Base-by-base conservation (phyloP, 2,888 invertebrate genomes). In the Euproctis similis region DNA sequence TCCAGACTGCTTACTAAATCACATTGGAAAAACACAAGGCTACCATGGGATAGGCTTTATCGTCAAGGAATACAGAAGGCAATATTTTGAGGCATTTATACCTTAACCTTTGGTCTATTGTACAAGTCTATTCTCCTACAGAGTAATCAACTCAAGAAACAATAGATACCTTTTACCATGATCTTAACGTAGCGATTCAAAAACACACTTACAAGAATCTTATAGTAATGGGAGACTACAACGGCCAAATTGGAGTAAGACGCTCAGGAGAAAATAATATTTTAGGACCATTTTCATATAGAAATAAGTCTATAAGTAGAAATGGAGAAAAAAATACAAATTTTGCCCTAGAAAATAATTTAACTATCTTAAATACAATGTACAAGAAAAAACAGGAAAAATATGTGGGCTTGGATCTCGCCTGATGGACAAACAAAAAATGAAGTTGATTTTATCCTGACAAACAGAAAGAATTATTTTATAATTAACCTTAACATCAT, bases 41-140 rank as follows among this genome's bases (percentile, higher is more conserved):
- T 33, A 22, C 0, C 5, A 46, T 39, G 50, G 49, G n/a, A 46
- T 48, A 16, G 46, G 49, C 9, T 54, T 51, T 26, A 40, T 51
- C 18, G n/a, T 51, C 1, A 49, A 49, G 33, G 39, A 44, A 34
- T 28, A 47, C 11, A 12, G 41, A 1, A 18, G 9, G 32, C 17
- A 43, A 1, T 29, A 24, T 12, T n/a, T 53, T 9, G 33, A 44
- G 22, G 29, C 26, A 12, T 44, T 51, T 16, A 31, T 38, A 26
- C 5, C n/a, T n/a, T n/a, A n/a, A n/a, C n/a, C n/a, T n/a, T n/a
- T n/a, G n/a, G n/a, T n/a, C n/a, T n/a, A n/a, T n/a, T n/a, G n/a
- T n/a, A n/a, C n/a, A n/a, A n/a, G n/a, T n/a, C n/a, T n/a, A n/a
- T n/a, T n/a, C n/a, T n/a, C n/a, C n/a, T n/a, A n/a, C n/a, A n/a